Base-by-base conservation (phyloP, 2,888 invertebrate species). In the Oscheius sp. region DNA sequence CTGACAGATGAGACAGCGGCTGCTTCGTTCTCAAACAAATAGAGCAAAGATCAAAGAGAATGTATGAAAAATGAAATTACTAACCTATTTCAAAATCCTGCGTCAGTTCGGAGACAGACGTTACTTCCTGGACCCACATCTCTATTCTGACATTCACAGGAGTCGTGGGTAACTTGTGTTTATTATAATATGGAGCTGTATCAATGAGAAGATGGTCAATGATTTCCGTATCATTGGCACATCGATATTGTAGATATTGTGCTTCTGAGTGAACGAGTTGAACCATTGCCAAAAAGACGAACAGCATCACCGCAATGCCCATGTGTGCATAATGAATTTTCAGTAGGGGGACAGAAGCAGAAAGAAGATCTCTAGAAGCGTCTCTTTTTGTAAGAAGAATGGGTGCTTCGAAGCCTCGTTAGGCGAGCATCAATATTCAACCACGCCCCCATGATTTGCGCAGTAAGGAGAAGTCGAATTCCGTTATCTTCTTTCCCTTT, bases 41-140 rank as follows among this genome's bases (percentile, higher is more conserved):
- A 3, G 27, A n/a, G n/a, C n/a, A n/a, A 25, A 56, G 1, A 58
- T 13, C 12, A 9, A 29, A 29, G 5, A 58, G 18, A 58, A 23
- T 2, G n/a, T 58, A n/a, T 13, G 16, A 63, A 63, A 61, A 43
- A 53, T 45, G 21, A 27, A 61, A 69, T n/a, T 35, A 73, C 76
- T 55, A 27, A 85, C 86, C 86, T 45, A 86, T 85, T 75, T 87
- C 87, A 75, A 88, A 88, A 74, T 88, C 88, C 59, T 87, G 86
- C 23, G 88, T 88, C 71, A 87, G 45, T 76, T 88, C 88, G 16
- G 86, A 86, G 16, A 88, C 84, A 7, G 85, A 85, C 6, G 88
- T 85, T 45, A 88, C 87, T 79, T 88, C 88, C 64, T 88, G 88
- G 18, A 87, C 84, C 87, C 87, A 87, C 77, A 87, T 80, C 61